Evolutionary conservation across 2,113 vertebrate species (phyloP).

Genomic region (Lepisosteus oculatus): DNA sequence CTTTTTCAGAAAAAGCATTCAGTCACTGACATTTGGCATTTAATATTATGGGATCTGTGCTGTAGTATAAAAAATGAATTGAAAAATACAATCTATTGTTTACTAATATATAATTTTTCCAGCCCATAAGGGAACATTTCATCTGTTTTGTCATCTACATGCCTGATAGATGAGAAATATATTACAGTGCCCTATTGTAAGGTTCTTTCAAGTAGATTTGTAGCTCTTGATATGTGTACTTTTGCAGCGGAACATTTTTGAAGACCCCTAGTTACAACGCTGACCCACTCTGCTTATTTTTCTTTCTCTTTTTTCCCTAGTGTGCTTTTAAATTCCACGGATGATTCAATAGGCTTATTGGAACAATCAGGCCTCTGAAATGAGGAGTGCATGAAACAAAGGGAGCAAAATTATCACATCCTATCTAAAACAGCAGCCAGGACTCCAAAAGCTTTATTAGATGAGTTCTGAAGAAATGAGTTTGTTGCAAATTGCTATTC

Average conservation of each 20-base stretch:
- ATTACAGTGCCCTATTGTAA: no score
- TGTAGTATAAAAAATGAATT: no score
- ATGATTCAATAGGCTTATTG: neutral
- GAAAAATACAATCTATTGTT: no score
- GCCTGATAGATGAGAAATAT: no score
- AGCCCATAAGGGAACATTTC: no score
- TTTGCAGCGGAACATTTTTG: neutral
- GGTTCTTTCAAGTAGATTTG: neutral
- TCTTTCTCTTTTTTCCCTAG: constrained; percentile 6
- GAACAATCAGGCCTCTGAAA: neutral
- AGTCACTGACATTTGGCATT: no score
- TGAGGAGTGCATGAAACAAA: neutral
- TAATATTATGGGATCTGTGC: no score
- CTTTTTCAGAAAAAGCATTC: no score
- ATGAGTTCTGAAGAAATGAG: neutral
- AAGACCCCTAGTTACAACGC: constrained; percentile 13
- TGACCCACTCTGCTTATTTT: constrained; percentile 8
- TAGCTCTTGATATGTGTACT: neutral
- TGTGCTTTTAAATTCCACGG: neutral
- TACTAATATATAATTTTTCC: no score
- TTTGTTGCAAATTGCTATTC: neutral
- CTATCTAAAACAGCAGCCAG: constrained; percentile 33
- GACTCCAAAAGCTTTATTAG: no score
- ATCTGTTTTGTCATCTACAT: no score
- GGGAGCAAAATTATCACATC: constrained; percentile 43